These are phyloP conservation scores for Plecturocebus donacophilus DNA, from an alignment of 2,113 vertebrate genomes.

Conservation along the genomic window DNA sequence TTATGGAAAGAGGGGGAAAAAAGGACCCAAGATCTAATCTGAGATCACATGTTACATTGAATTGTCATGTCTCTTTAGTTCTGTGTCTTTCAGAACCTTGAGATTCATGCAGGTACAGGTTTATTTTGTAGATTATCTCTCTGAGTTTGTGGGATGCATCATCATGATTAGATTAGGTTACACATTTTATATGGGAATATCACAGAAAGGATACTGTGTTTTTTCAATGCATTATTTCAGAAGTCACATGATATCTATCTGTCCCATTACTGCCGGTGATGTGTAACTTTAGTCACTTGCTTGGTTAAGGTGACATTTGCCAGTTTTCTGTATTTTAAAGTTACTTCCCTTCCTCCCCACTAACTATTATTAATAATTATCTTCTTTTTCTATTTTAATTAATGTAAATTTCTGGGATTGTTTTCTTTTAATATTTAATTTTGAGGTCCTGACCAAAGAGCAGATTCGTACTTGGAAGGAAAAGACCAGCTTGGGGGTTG, in stretches of 20 bases:
- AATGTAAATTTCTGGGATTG: no score
- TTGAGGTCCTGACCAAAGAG: no score
- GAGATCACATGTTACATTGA: no score
- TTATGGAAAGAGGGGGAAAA: not conserved
- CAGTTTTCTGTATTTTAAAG: not conserved
- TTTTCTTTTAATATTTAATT: no score
- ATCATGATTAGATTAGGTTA: not conserved
- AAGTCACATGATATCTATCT: not conserved
- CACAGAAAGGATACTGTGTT: not conserved
- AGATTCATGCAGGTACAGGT: not conserved
- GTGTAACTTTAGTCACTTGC: not conserved
- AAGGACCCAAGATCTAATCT: not conserved
- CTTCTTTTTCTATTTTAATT: no score
- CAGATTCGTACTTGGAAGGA: no score
- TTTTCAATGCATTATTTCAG: not conserved
- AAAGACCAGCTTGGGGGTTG: no score
- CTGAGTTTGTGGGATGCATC: not conserved
- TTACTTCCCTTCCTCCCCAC: not conserved
- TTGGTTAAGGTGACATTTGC: not conserved
- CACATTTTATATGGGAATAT: not conserved
- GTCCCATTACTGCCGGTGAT: not conserved
- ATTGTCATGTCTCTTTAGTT: not conserved
- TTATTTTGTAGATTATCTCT: not conserved
- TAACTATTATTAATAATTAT: not conserved
- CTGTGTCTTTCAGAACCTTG: not conserved